Conservation (phyloP, 1,140 invertebrate genomes). For the Drosophila ficusphila region DNA sequence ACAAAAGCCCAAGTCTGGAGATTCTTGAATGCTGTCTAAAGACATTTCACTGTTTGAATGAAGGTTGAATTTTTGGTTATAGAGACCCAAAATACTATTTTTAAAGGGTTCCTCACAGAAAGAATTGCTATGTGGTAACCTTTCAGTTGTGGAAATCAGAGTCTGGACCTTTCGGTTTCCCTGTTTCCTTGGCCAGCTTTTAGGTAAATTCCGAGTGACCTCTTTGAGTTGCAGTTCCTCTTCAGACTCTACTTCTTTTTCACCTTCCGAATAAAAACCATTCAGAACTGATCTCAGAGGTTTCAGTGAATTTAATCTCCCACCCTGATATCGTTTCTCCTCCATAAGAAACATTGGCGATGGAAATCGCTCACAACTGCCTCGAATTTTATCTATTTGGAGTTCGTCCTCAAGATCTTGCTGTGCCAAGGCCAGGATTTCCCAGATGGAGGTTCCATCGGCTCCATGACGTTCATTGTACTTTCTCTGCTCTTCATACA, state of each 20-base stretch:
- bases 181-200: background rate
- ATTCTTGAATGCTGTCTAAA: background rate
- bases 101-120: background rate
- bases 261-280: background rate
- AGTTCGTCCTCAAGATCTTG: slow-evolving; percentile 39
- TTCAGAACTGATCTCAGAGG: slow-evolving; percentile 12
- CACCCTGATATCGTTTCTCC: slow-evolving; percentile 4
- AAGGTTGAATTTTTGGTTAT: background rate
- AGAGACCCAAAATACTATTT: background rate
- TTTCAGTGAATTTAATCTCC: background rate
- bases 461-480: slow-evolving; percentile 16
- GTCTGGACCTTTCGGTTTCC: no score
- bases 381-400: slow-evolving; percentile 16
- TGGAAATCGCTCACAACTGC: slow-evolving; percentile 38
- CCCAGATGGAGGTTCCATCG: slow-evolving; percentile 44
- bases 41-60: background rate
- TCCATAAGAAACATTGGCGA: slow-evolving; percentile 54
- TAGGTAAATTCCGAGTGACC: background rate
- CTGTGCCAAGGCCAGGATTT: slow-evolving; percentile 46
- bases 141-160: no score
- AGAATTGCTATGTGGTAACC: background rate
- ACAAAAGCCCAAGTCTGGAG: slow-evolving; percentile 9
- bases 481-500: slow-evolving; percentile 58
- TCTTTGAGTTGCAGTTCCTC: background rate
- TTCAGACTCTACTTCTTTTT: background rate